Conservation (phyloP, 2,113 vertebrate genomes). For the Empidonax traillii region DNA sequence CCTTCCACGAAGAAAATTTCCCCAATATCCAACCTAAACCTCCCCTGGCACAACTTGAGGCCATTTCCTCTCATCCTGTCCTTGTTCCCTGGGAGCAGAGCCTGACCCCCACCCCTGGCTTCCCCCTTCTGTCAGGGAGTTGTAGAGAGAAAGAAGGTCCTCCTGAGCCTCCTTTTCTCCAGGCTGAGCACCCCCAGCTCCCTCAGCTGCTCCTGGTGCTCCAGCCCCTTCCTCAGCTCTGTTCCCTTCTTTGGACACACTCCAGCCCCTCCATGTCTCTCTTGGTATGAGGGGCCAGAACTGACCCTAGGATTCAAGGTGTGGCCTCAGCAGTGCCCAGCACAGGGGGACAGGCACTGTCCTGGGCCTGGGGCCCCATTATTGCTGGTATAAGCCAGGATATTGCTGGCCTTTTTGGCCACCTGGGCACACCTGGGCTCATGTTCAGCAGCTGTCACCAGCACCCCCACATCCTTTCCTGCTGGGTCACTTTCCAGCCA, state of each 20-base stretch:
- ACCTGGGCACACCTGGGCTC: background rate
- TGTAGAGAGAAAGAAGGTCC: background rate
- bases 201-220: background rate
- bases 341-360: background rate
- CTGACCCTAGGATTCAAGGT: background rate
- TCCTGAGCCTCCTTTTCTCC: background rate
- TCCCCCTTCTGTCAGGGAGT: background rate
- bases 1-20: background rate
- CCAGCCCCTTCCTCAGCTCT: background rate
- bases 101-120: accelerated
- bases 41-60: background rate
- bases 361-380: background rate
- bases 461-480: background rate
- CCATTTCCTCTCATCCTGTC: background rate
- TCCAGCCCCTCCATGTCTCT: background rate
- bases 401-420: background rate
- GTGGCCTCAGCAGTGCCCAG: background rate
- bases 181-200: background rate
- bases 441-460: background rate
- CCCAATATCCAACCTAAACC: background rate
- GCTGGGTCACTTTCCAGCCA: background rate
- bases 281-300: background rate
- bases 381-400: background rate
- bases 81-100: background rate
- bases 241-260: background rate